Base-by-base conservation (phyloP, 1,140 invertebrate genomes). In the Cataglyphis hispanica region DNA sequence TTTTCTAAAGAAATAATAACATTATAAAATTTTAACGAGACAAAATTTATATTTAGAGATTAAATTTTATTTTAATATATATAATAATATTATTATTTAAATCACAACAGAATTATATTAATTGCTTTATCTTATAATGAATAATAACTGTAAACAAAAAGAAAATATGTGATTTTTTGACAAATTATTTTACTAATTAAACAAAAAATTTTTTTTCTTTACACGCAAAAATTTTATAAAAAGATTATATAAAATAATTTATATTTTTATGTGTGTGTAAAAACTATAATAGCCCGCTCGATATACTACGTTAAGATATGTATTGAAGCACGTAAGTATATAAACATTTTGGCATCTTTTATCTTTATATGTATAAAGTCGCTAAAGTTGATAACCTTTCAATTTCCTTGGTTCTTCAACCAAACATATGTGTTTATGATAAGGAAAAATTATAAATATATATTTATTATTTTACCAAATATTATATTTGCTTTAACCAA, bases 381-480 rank as follows among this genome's bases (percentile, higher is more conserved):
- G 22, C n/a, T 31, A 7, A 56, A 43, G 11, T 19, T 58, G 53
- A 16, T 70, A 46, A 81, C 13, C 69, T 58, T 13, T 31, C n/a
- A 74, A 16, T 74, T 74, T 64, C 25, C 43, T 34, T 46, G n/a
- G 46, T 84, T 61, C 11, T 31, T 74, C 37, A 60, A 43, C 27
- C 27, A 72, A 72, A 63, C 53, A 2, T 7, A 74, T 37, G 25
- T 16, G 1, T 16, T 19, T 10, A 22, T 7, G 13, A 74, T 27
- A 16, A 56, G 25, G 72, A 58, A n/a, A 43, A 58, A n/a, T 81
- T 40, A 40, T 50, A 61, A 74, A 3, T 43, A 8, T 60, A 60
- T 19, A 83, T 46, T 83, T 74, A 74, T 83, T 75, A 31, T 34
- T 46, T 83, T 46, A 74, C 5, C 1, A 60, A 75, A 70, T 34